These are phyloP conservation scores for Hemicordylus capensis DNA, from an alignment of 2,113 vertebrate species.

Conservation along the genomic window DNA sequence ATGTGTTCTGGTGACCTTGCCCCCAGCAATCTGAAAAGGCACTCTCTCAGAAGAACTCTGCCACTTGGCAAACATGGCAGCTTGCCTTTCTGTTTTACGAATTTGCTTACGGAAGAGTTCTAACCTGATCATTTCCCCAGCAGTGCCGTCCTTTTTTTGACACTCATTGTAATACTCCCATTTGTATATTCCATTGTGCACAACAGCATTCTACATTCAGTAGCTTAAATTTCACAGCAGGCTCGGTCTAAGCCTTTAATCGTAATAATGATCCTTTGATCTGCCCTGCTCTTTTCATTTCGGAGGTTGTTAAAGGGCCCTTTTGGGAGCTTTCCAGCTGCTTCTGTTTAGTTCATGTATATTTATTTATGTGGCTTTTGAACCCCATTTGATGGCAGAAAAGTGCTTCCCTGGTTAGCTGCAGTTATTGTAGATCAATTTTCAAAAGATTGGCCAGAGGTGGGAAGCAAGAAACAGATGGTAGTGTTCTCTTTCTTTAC, in stretches of 20 bases:
- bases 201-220: slow-evolving; percentile 67
- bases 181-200: slow-evolving; percentile 57
- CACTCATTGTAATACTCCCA: slow-evolving; percentile 53
- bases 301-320: slow-evolving; percentile 73
- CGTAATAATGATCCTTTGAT: slow-evolving; percentile 80
- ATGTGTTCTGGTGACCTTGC: too few relatives aligned
- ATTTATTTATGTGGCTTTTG: slow-evolving; percentile 80
- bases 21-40: too few relatives aligned
- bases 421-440: slow-evolving; percentile 61
- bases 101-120: background rate
- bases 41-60: too few relatives aligned
- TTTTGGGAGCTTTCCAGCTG: slow-evolving; percentile 75
- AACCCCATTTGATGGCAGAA: slow-evolving; percentile 66
- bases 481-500: slow-evolving; percentile 53
- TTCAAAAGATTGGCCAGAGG: slow-evolving; percentile 53
- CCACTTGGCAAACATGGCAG: background rate
- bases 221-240: slow-evolving; percentile 71
- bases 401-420: slow-evolving; percentile 57
- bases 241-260: slow-evolving; percentile 77
- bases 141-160: background rate
- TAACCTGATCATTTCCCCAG: background rate
- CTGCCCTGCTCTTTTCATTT: slow-evolving; percentile 63
- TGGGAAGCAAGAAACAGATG: slow-evolving; percentile 57
- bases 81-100: background rate
- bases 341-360: slow-evolving; percentile 77